These are phyloP conservation scores for Drosophila leontia DNA, from an alignment of 1,140 invertebrate species.

Conservation along the genomic window DNA sequence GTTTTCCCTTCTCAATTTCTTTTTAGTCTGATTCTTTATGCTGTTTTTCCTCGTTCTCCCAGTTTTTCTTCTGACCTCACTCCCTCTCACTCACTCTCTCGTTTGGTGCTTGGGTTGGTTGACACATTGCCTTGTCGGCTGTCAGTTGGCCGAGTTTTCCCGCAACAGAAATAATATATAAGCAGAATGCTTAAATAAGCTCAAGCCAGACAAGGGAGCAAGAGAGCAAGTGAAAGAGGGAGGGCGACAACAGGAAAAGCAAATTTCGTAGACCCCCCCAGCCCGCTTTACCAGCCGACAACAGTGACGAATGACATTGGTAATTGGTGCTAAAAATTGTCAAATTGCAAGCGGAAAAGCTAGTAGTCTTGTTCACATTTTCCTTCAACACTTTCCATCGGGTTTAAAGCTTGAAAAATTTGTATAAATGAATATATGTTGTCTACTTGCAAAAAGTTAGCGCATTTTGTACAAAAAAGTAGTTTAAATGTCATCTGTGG, in stretches of 20 bases:
- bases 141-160: slow-evolving; percentile 54
- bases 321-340: slow-evolving; percentile 72
- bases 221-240: background rate
- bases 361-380: slow-evolving; percentile 4
- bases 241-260: slow-evolving; percentile 9
- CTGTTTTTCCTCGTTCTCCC: slow-evolving; percentile 9
- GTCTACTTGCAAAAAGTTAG: slow-evolving; percentile 5
- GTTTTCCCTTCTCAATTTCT: slow-evolving; percentile 15
- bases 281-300: slow-evolving; percentile 12
- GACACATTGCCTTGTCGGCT: slow-evolving; percentile 41
- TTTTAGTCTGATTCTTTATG: slow-evolving; percentile 15
- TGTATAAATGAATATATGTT: background rate
- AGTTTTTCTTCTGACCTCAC: slow-evolving; percentile 3
- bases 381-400: background rate
- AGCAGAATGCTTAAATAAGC: slow-evolving; percentile 63
- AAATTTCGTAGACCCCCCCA: slow-evolving; percentile 1
- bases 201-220: slow-evolving; percentile 30
- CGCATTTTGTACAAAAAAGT: slow-evolving; percentile 1
- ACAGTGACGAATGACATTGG: slow-evolving; percentile 62
- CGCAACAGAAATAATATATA: slow-evolving; percentile 56
- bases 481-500: slow-evolving; percentile 25
- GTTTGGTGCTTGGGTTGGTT: slow-evolving; percentile 11
- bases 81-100: background rate
- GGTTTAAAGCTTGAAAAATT: slow-evolving; percentile 42
- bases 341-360: slow-evolving; percentile 42